phyloP scores from a whole-genome alignment of 2,113 vertebrate genomes.

The Platanista minor region DNA sequence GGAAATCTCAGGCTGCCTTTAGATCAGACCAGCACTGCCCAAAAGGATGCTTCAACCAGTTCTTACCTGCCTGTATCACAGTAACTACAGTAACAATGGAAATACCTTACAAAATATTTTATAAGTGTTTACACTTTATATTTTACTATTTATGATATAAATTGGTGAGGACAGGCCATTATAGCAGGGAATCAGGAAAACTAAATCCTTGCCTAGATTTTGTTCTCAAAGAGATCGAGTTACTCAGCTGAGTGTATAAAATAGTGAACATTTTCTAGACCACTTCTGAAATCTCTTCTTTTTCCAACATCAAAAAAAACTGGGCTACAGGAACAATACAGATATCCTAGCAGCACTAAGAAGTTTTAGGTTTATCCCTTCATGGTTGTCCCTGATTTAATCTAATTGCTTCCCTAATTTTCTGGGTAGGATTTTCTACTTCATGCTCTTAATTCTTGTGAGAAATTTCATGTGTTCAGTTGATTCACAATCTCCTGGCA shows the following conservation, averaged over 20 bases:
- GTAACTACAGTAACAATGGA: neutral
- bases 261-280: neutral
- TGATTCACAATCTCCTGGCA: neutral
- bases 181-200: neutral
- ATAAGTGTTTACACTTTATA: neutral
- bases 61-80: neutral
- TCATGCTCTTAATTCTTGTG: neutral
- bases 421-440: neutral
- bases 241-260: neutral
- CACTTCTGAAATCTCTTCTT: neutral
- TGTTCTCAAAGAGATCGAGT: neutral
- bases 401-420: neutral
- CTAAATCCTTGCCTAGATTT: neutral
- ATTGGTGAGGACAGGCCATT: neutral
- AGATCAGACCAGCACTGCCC: accelerated
- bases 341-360: neutral
- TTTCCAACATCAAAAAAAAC: neutral
- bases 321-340: accelerated
- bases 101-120: neutral
- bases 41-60: accelerated
- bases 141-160: neutral
- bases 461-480: neutral
- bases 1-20: neutral
- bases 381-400: neutral
- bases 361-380: neutral